Percentiles rank a stretch among this genome's conserved stretches.
Evolutionary conservation across 2,113 vertebrate species (phyloP).

Genomic region (Lamprologus tigripictilis): DNA sequence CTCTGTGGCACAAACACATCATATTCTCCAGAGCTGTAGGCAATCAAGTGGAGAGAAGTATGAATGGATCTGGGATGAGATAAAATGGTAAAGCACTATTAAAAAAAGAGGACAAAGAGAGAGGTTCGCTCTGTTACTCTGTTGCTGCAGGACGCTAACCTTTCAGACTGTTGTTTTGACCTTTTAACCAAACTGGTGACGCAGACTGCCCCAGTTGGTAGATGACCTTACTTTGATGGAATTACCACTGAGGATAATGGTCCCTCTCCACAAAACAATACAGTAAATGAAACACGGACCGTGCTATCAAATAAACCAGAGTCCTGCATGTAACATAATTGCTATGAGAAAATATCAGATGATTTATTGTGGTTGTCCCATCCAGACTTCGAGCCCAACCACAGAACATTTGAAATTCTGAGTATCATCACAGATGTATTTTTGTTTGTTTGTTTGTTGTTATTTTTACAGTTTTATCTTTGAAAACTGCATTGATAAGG

Average conservation of each 20-base stretch:
- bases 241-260: conserved; percentile 53
- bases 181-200: conserved; percentile 61
- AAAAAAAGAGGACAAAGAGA: not conserved
- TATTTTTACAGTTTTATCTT: not conserved
- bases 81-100: conserved; percentile 8
- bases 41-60: not conserved
- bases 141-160: conserved; percentile 57
- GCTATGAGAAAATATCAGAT: not conserved
- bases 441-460: not conserved
- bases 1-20: not conserved
- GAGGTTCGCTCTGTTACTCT: not conserved
- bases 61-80: not conserved
- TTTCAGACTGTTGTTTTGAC: conserved; percentile 61
- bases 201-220: conserved; percentile 40
- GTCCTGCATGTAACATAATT: not conserved
- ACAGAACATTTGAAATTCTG: not conserved
- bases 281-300: not conserved
- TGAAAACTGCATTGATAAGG: not conserved
- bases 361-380: not conserved
- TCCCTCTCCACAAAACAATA: conserved; percentile 12
- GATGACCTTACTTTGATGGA: conserved; percentile 70
- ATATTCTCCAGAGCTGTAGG: not conserved
- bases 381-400: not conserved
- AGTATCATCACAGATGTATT: not conserved
- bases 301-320: not conserved